phyloP scores from a whole-genome alignment of 2,797 vertebrate genomes.

The Enteromius afrohamiltoni region DNA sequence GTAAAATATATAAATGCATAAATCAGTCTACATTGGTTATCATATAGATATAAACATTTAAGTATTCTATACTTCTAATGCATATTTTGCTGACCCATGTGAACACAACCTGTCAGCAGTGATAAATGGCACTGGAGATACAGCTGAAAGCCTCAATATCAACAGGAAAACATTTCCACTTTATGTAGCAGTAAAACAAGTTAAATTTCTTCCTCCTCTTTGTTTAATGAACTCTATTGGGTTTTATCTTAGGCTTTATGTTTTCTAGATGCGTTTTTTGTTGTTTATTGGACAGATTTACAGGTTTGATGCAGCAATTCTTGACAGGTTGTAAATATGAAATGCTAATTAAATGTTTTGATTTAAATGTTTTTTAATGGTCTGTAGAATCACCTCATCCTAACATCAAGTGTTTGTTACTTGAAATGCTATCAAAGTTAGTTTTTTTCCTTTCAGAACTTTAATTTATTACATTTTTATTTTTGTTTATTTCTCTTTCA shows the following conservation, averaged over 20 bases:
- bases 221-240: constrained; percentile 9
- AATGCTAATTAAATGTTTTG: constrained; percentile 10
- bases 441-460: background rate
- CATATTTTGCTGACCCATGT: background rate
- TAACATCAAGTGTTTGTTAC: background rate
- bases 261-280: background rate
- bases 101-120: background rate
- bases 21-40: background rate
- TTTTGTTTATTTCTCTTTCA: background rate
- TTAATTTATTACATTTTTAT: background rate
- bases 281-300: constrained; percentile 27
- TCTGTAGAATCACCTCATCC: background rate
- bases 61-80: background rate
- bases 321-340: constrained; percentile 24
- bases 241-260: constrained; percentile 7
- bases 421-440: background rate
- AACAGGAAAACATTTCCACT: constrained; percentile 10
- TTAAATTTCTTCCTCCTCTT: background rate
- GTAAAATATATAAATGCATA: background rate
- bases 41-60: background rate
- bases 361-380: background rate
- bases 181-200: constrained; percentile 10
- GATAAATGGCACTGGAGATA: background rate
- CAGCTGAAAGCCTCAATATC: constrained; percentile 13
- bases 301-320: background rate